These are phyloP conservation scores for Agrochola macilenta DNA, from an alignment of 2,888 invertebrate genomes.

Conservation along the genomic window DNA sequence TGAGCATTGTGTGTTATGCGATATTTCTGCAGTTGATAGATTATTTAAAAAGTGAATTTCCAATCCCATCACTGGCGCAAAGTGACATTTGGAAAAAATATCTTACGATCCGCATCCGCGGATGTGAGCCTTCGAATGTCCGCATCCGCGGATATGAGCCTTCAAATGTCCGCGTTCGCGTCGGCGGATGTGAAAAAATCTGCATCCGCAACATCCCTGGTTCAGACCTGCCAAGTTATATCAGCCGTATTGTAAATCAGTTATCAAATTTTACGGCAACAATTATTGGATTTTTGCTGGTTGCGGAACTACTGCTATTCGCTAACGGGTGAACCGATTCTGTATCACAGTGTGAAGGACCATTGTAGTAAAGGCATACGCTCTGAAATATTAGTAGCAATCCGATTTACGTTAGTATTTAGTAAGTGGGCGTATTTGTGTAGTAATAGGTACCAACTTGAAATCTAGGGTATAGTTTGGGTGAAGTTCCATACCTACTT, in stretches of 20 bases:
- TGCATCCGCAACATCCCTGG: too few species aligned
- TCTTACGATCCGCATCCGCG: too few species aligned
- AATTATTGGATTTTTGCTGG: background rate
- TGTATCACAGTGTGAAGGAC: background rate
- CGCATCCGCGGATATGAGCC: too few species aligned
- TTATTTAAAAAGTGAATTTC: too few species aligned
- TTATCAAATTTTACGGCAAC: background rate
- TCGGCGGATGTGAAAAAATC: too few species aligned
- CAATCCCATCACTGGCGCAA: too few species aligned
- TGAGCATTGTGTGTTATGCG: too few species aligned
- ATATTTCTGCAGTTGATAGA: too few species aligned
- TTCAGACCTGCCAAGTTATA: too few species aligned
- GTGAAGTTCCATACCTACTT: background rate
- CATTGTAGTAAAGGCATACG: background rate
- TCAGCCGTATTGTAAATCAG: background rate
- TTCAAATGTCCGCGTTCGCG: too few species aligned
- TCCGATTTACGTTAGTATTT: background rate
- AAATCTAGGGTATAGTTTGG: conserved; percentile 2
- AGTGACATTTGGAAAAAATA: too few species aligned
- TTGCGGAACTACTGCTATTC: background rate
- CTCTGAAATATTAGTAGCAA: conserved; percentile 23
- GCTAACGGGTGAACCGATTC: conserved; percentile 3
- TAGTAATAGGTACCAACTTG: background rate
- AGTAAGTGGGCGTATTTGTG: conserved; percentile 11
- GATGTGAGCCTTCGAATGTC: too few species aligned